phyloP scores from a whole-genome alignment of 2,888 invertebrate species.

The Brachyptera putata region DNA sequence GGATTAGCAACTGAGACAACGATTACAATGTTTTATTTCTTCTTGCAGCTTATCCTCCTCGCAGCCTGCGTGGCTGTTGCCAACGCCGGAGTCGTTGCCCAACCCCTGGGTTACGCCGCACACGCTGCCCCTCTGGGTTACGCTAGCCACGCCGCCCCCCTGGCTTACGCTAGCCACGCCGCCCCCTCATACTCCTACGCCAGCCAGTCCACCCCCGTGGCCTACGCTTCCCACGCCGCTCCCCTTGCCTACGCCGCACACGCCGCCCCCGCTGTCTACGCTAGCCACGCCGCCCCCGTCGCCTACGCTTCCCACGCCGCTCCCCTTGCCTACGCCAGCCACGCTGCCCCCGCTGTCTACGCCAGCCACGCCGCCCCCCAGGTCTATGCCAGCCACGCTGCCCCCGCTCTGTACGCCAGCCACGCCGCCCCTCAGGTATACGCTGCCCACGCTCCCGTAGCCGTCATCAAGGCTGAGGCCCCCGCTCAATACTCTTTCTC shows the following conservation, averaged over 20 bases:
- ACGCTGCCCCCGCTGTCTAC: slow-evolving; percentile 24
- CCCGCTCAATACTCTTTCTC: slow-evolving; percentile 22
- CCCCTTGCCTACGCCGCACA: slow-evolving; percentile 23
- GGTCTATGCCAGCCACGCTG: slow-evolving; percentile 14
- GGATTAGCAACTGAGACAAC: no score
- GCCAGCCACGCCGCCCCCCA: slow-evolving; percentile 18
- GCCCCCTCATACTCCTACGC: slow-evolving; percentile 22
- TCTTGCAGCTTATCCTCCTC: slow-evolving; percentile 33
- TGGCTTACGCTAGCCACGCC: slow-evolving; percentile 19
- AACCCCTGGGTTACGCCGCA: slow-evolving; percentile 18
- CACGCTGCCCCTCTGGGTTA: slow-evolving; percentile 22
- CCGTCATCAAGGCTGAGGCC: slow-evolving; percentile 16
- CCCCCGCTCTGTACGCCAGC: slow-evolving; percentile 14
- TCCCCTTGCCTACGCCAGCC: slow-evolving; percentile 22
- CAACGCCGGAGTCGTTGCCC: slow-evolving; percentile 26
- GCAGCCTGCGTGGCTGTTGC: slow-evolving; percentile 35
- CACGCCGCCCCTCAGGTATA: slow-evolving; percentile 14
- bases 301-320: slow-evolving; percentile 24
- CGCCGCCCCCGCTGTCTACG: slow-evolving; percentile 22
- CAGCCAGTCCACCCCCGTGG: slow-evolving; percentile 16
- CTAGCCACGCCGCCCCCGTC: slow-evolving; percentile 18
- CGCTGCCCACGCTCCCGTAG: slow-evolving; percentile 3
- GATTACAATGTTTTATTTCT: no score
- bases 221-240: slow-evolving; percentile 23
- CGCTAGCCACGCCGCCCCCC: slow-evolving; percentile 21